Percentiles rank a stretch among this genome's conserved stretches.
phyloP scores from a whole-genome alignment of 2,113 vertebrate genomes.

The Pelecanoides urinatrix region DNA sequence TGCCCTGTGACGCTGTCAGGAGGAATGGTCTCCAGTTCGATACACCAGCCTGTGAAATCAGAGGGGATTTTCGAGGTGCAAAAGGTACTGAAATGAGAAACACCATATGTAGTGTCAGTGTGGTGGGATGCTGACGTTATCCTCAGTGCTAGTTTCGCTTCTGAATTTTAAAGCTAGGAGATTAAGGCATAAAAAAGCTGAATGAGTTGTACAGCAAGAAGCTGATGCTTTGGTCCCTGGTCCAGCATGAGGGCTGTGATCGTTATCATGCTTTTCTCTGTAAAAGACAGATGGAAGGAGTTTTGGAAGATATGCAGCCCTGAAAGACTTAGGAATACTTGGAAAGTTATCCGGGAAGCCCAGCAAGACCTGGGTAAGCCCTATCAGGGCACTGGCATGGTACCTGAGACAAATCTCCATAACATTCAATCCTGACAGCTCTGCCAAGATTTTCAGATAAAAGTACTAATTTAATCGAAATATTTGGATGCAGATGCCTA shows the following conservation, averaged over 20 bases:
- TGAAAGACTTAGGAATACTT: background rate
- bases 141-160: background rate
- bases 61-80: background rate
- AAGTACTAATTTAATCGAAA: background rate
- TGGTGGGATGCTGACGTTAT: background rate
- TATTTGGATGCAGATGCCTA: background rate
- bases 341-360: background rate
- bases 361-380: background rate
- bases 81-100: background rate
- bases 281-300: background rate
- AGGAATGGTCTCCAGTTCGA: background rate
- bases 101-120: background rate
- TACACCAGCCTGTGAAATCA: background rate
- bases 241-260: background rate
- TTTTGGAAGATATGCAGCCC: background rate
- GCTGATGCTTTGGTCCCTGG: background rate
- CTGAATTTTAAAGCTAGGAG: background rate
- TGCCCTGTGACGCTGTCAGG: accelerated
- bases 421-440: background rate
- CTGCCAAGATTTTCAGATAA: background rate
- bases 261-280: background rate
- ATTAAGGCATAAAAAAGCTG: background rate
- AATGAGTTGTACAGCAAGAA: background rate
- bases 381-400: background rate
- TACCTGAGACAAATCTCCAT: background rate